Base-by-base conservation (phyloP, 2,797 vertebrate species). In the Pantherophis vulpinus region DNA sequence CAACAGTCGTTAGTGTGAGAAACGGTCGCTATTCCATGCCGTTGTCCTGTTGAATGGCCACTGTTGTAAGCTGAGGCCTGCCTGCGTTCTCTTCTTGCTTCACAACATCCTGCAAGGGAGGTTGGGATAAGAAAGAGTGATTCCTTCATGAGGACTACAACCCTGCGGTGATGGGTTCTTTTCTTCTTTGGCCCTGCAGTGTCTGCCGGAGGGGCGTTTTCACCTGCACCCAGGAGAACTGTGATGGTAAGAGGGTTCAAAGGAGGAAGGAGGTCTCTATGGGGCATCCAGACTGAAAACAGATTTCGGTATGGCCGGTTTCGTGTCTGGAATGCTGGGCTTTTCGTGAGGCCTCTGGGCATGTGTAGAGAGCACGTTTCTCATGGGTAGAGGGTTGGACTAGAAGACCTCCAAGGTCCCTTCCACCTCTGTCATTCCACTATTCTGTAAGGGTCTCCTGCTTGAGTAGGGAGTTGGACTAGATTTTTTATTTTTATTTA, bases 121-220 rank as follows among this genome's bases (percentile, higher is more conserved):
- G 25, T 14, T 42, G 27, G 1, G 18, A 32, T n/a, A 23, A 58
- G 63, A 79, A 23, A 70, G 2, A 10, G n/a, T 5, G n/a, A 5
- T n/a, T 79, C n/a, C 66, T 74, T 18, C 5, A 8, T 32, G 29
- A 47, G 79, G 56, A 54, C 42, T 59, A 42, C 55, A 91, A 91
- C 25, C 37, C 1, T 16, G 56, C 2, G 11, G 2, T 56, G 51
- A 66, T 3, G 3, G 10, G 5, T 0, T 32, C 89, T 42, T 27
- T 5, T 14, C 25, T 51, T 0, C 3, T 90, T 93, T 94, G 79
- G 59, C 56, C 91, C 94, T 55, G 13, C 96, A 99, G 99, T 20
- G 51, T 98, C 89, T 99, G 99, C 95, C 94, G 92, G 29, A 94
- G 93, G 3, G 98, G 98, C 29, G 87, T 32, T 79, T 99, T 99